Evolutionary conservation across 2,888 invertebrate species (phyloP).

Genomic region (Podabrus alpinus): DNA sequence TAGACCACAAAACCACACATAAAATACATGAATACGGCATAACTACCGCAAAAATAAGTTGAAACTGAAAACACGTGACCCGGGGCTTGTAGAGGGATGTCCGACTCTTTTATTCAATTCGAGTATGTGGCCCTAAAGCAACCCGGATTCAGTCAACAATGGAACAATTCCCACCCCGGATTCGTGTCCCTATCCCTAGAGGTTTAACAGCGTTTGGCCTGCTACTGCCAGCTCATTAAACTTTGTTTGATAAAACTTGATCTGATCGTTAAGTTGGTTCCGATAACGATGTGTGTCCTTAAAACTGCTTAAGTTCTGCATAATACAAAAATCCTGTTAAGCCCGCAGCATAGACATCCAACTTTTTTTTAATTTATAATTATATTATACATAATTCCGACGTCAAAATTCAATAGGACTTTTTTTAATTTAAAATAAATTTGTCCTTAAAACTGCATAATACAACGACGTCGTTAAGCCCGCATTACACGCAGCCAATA

Average conservation of each 20-base stretch:
- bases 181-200: slow-evolving; percentile 31
- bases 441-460: background rate
- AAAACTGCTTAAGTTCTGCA: slow-evolving; percentile 21
- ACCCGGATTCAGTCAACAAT: slow-evolving; percentile 40
- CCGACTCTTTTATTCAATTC: slow-evolving; percentile 38
- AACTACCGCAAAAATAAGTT: slow-evolving; percentile 34
- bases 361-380: background rate
- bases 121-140: slow-evolving; percentile 38
- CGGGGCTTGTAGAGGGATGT: slow-evolving; percentile 33
- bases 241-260: slow-evolving; percentile 46
- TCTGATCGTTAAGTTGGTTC: slow-evolving; percentile 41
- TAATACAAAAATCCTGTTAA: slow-evolving; percentile 1
- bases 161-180: slow-evolving; percentile 38
- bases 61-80: slow-evolving; percentile 37
- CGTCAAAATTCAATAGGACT: background rate
- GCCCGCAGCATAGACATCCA: background rate
- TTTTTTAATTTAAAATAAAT: background rate
- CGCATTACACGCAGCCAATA: too few relatives aligned
- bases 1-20: slow-evolving; percentile 23
- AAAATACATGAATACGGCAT: slow-evolving; percentile 22
- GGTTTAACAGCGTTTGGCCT: slow-evolving; percentile 33
- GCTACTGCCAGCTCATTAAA: slow-evolving; percentile 47
- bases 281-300: slow-evolving; percentile 42
- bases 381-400: background rate
- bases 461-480: background rate